A percentile compares a stretch with the other conserved stretches of the same genome.
Conservation (phyloP, 2,888 invertebrate species). For the Nemapogon koenigi region DNA sequence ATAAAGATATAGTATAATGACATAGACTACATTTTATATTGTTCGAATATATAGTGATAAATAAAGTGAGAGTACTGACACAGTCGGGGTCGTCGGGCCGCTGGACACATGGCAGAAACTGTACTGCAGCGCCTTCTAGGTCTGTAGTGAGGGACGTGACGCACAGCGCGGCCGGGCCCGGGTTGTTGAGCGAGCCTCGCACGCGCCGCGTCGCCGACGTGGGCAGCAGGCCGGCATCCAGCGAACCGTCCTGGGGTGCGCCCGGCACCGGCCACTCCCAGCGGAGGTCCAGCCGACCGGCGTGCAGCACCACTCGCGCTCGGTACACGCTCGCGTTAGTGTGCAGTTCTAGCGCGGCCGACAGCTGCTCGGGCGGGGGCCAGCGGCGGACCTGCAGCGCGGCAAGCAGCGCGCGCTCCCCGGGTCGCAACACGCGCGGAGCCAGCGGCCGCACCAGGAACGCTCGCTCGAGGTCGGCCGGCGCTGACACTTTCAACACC, state of each 20-base stretch:
- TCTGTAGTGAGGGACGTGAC: conserved; percentile 67
- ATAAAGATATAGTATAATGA: no score
- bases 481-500: conserved; percentile 24
- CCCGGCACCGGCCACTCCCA: conserved; percentile 35
- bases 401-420: conserved; percentile 19
- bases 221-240: conserved; percentile 72
- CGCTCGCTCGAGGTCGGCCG: conserved; percentile 19
- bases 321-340: conserved; percentile 26
- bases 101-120: conserved; percentile 58
- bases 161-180: conserved; percentile 76
- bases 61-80: no score
- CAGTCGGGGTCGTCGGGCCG: conserved; percentile 21
- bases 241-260: conserved; percentile 22
- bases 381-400: conserved; percentile 20
- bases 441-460: conserved; percentile 13
- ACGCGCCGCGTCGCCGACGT: conserved; percentile 72
- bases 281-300: conserved; percentile 24
- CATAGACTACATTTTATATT: no score
- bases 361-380: conserved; percentile 29
- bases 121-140: conserved; percentile 62
- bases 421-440: conserved; percentile 26
- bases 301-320: conserved; percentile 20
- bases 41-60: no score
- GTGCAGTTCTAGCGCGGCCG: conserved; percentile 33
- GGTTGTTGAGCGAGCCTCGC: conserved; percentile 74